A percentile compares a stretch with the other conserved stretches of the same genome.
Evolutionary conservation across 2,888 invertebrate genomes (phyloP).

Genomic region (Lasioglossum vierecki): DNA sequence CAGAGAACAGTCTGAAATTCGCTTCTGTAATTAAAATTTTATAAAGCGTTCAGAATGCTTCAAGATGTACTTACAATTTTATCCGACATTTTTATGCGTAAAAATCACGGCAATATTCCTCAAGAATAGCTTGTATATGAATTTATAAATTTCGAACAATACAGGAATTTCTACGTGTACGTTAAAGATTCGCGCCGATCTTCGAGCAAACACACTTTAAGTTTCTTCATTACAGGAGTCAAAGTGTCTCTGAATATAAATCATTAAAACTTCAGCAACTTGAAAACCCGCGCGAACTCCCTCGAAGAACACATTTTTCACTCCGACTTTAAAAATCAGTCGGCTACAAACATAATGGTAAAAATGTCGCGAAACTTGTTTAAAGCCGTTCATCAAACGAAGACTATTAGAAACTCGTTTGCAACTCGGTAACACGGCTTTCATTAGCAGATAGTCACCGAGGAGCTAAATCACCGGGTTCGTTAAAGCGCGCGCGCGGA

Average conservation of each 20-base stretch:
- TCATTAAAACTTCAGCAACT: not conserved
- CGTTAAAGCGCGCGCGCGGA: not conserved
- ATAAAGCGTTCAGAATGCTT: not conserved
- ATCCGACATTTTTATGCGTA: too few relatives aligned
- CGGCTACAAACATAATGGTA: not conserved
- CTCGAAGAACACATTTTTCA: not conserved
- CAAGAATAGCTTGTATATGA: too few relatives aligned
- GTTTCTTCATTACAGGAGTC: not conserved
- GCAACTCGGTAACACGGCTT: not conserved
- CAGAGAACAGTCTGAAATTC: not conserved
- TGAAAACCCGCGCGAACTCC: not conserved
- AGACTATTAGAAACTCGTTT: not conserved
- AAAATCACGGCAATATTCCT: not conserved
- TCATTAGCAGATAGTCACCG: constrained; percentile 1
- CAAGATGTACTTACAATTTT: not conserved
- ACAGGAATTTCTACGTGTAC: not conserved
- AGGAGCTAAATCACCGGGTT: not conserved
- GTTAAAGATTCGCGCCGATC: not conserved
- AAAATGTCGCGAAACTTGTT: not conserved
- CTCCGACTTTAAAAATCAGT: not conserved
- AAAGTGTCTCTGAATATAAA: not conserved
- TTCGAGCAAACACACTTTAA: too few relatives aligned
- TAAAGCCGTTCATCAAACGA: not conserved
- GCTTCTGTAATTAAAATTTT: not conserved
- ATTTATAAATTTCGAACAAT: too few relatives aligned